Evolutionary conservation across 2,888 invertebrate genomes (phyloP).

Genomic region (Drosophila ezoana): DNA sequence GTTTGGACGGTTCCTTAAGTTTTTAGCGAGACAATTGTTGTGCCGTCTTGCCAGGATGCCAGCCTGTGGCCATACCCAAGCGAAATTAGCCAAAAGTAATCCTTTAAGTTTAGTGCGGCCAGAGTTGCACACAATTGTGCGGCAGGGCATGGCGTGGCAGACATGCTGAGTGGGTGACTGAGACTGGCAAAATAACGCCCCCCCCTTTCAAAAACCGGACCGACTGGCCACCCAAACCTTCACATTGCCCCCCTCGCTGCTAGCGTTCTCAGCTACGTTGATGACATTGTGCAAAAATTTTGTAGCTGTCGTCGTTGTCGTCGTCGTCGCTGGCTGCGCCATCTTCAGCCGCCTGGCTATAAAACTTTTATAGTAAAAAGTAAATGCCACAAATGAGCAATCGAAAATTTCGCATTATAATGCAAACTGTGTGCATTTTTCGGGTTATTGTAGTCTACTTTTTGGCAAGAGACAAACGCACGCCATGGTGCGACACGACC

Average conservation of each 20-base stretch:
- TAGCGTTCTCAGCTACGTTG: slow-evolving; percentile 57
- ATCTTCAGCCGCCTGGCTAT: slow-evolving; percentile 58
- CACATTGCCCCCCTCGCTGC: not conserved
- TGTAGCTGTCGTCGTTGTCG: slow-evolving; percentile 59
- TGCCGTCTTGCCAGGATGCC: slow-evolving; percentile 11
- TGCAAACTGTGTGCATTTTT: slow-evolving; percentile 80
- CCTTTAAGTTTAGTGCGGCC: slow-evolving; percentile 74
- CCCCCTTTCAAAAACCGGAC: slow-evolving; percentile 13
- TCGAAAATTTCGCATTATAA: slow-evolving; percentile 82
- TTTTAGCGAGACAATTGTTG: slow-evolving; percentile 47
- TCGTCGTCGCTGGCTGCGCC: slow-evolving; percentile 44
- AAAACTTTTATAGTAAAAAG: slow-evolving; percentile 78
- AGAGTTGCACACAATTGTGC: slow-evolving; percentile 71
- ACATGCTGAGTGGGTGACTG: not conserved
- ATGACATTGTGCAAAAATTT: slow-evolving; percentile 77
- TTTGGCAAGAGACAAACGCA: slow-evolving; percentile 70
- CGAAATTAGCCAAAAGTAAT: slow-evolving; percentile 77
- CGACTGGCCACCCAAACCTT: slow-evolving; percentile 6
- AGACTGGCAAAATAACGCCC: slow-evolving; percentile 25
- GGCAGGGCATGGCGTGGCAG: slow-evolving; percentile 30
- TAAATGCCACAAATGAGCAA: slow-evolving; percentile 83
- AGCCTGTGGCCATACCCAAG: slow-evolving; percentile 35
- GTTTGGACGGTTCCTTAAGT: slow-evolving; percentile 34
- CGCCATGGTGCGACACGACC: slow-evolving; percentile 41
- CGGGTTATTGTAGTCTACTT: slow-evolving; percentile 73